A percentile compares a stretch with the other conserved stretches of the same genome.
Conservation (phyloP, 2,113 vertebrate genomes). For the Corydoras sp. region DNA sequence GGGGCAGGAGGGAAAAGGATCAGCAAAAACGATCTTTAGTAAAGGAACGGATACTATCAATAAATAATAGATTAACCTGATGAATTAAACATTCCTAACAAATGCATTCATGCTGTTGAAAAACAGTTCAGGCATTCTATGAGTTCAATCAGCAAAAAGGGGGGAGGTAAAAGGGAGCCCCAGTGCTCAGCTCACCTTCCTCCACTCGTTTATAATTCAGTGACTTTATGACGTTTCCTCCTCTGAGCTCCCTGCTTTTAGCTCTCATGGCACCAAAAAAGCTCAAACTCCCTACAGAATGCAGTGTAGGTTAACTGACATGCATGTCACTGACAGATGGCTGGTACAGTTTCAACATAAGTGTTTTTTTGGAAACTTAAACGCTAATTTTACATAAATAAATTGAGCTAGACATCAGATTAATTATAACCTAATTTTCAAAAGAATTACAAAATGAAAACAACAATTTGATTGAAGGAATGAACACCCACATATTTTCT, state of each 20-base stretch:
- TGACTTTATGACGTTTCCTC: conserved; percentile 39
- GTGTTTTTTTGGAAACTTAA: too few relatives aligned
- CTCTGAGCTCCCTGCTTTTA: conserved; percentile 38
- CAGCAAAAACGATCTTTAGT: conserved; percentile 43
- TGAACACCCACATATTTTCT: too few relatives aligned
- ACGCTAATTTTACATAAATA: too few relatives aligned
- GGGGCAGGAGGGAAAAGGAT: conserved; percentile 20
- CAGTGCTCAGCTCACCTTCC: conserved; percentile 35
- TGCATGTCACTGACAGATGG: too few relatives aligned
- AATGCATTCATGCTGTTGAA: conserved; percentile 51
- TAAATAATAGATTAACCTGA: conserved; percentile 63
- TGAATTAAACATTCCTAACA: conserved; percentile 51
- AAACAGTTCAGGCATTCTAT: conserved; percentile 36
- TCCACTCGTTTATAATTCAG: conserved; percentile 48
- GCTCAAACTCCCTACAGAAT: conserved; percentile 15
- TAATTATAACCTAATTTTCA: too few relatives aligned
- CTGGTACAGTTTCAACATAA: too few relatives aligned
- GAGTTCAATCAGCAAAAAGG: conserved; percentile 50
- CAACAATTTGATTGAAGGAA: too few relatives aligned
- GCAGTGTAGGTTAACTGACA: neutral
- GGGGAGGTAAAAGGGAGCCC: conserved; percentile 17
- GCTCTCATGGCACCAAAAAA: conserved; percentile 36
- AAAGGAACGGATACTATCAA: conserved; percentile 52
- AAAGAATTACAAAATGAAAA: too few relatives aligned
- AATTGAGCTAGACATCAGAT: too few relatives aligned